These are phyloP conservation scores for Leptopilina myrica DNA, from an alignment of 2,888 invertebrate species.

Conservation along the genomic window DNA sequence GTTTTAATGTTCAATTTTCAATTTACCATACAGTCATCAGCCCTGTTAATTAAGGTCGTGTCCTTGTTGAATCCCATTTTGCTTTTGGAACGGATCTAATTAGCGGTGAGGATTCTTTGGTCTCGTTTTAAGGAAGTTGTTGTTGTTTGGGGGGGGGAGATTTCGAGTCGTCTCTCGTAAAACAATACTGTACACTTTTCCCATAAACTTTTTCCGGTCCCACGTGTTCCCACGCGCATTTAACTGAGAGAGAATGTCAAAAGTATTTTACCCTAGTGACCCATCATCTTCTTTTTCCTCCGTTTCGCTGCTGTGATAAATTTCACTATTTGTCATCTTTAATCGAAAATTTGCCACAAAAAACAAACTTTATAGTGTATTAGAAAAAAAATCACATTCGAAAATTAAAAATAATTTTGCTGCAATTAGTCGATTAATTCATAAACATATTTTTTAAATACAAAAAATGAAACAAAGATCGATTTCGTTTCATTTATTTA, in stretches of 20 bases:
- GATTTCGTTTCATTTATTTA: no score
- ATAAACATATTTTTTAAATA: no score
- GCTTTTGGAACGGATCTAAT: conserved; percentile 67
- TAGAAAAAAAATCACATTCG: no score
- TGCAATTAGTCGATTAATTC: neutral
- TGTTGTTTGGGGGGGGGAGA: conserved; percentile 44
- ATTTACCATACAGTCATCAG: neutral
- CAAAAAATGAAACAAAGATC: no score
- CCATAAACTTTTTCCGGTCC: conserved; percentile 64
- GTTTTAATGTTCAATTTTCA: no score
- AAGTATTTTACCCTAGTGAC: conserved; percentile 52
- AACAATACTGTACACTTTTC: conserved; percentile 65
- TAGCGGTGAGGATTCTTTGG: conserved; percentile 59
- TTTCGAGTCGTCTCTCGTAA: conserved; percentile 20
- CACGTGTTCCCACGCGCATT: conserved; percentile 60
- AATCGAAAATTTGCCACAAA: no score
- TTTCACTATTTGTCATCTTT: no score
- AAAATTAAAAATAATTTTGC: no score
- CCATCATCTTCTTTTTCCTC: conserved; percentile 43
- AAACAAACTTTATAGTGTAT: no score
- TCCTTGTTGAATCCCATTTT: conserved; percentile 69
- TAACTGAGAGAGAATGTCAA: conserved; percentile 45
- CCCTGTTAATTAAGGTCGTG: conserved; percentile 71
- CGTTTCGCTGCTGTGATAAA: no score
- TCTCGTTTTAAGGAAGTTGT: conserved; percentile 58